Base-by-base conservation (phyloP, 1,140 invertebrate genomes). In the Zaprionus ornatus region DNA sequence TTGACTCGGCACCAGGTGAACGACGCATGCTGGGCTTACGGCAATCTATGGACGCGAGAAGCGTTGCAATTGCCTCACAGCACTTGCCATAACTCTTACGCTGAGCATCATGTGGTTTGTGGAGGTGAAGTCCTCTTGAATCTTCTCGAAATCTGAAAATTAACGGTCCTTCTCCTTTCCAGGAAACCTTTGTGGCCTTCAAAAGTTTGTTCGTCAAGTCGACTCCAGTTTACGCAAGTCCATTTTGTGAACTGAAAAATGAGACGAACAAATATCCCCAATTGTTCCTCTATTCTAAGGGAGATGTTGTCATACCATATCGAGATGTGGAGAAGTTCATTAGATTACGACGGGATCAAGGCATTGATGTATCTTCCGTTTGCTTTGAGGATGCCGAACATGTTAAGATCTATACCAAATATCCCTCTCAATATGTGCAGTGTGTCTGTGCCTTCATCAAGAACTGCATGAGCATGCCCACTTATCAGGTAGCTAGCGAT, bases 1-100 rank as follows among this genome's bases (percentile, higher is more conserved):
- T 97, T 83, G 96, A 97, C 84, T 97, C 96, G 61, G 95, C 95
- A 10, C 96, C 96, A 0, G 95, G 96, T 1, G 94, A 95, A 79
- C 92, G 95, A 45, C 93, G 95, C 55, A 79, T 96, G 19, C 48
- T 92, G 6, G 94, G 94, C 13, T 91, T 95, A 12, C 94, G 7
- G 95, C 94, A 3, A 95, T 95, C 42, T 93, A 95, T 66, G 94
- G 93, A 12, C 93, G 93, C 60, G 94, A 93, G 75, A 93, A 90
- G 42, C 92, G 93, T 7, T 94, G 93, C 27, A 95, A 94, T 65
- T 82, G 94, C 74, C 84, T 95, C 0, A 93, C 94, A 60, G 94
- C 95, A 2, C 79, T 95, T 50, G 74, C 94, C 37, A 93, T 95
- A 57, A 95, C 95, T 0, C 80, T 95, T 68, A 94, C 94, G 37